These are phyloP conservation scores for Diglossa cyanea DNA, from an alignment of 2,797 vertebrate species.

Conservation along the genomic window DNA sequence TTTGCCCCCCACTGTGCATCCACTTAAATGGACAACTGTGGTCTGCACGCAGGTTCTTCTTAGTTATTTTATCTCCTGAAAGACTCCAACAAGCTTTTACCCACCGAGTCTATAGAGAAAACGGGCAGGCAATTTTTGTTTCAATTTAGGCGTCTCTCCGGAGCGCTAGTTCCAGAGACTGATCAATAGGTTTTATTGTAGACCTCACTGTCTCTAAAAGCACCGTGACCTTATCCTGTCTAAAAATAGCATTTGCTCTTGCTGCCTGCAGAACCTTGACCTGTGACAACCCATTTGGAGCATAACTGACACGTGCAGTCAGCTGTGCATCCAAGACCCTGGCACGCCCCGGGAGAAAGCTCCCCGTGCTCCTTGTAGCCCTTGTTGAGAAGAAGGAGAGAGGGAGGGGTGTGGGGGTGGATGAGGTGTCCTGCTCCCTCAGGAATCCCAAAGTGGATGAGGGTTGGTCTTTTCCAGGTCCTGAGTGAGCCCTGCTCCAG, in stretches of 20 bases:
- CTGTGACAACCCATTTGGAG: constrained; percentile 84
- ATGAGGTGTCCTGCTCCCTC: not conserved
- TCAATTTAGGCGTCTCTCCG: constrained; percentile 78
- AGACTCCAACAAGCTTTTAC: constrained; percentile 79
- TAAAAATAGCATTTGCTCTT: constrained; percentile 84
- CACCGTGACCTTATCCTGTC: constrained; percentile 79
- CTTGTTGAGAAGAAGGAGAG: not conserved
- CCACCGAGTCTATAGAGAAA: constrained; percentile 66
- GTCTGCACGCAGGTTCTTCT: constrained; percentile 49
- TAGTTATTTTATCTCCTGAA: constrained; percentile 73
- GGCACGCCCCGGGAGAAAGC: not conserved
- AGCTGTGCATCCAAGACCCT: constrained; percentile 77
- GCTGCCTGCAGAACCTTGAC: constrained; percentile 82
- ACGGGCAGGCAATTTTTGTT: constrained; percentile 78
- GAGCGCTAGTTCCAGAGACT: constrained; percentile 79
- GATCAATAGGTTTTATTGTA: constrained; percentile 87
- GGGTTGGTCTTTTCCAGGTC: not conserved
- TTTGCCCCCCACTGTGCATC: not conserved
- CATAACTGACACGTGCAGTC: constrained; percentile 82
- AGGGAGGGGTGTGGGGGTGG: not conserved
- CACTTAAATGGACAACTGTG: constrained; percentile 63
- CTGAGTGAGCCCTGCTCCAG: accelerated
- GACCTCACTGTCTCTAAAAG: constrained; percentile 84
- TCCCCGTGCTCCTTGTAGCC: not conserved
- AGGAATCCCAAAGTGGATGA: not conserved